Base-by-base conservation (phyloP, 2,797 vertebrate species). In the Arctocebus calabarensis region DNA sequence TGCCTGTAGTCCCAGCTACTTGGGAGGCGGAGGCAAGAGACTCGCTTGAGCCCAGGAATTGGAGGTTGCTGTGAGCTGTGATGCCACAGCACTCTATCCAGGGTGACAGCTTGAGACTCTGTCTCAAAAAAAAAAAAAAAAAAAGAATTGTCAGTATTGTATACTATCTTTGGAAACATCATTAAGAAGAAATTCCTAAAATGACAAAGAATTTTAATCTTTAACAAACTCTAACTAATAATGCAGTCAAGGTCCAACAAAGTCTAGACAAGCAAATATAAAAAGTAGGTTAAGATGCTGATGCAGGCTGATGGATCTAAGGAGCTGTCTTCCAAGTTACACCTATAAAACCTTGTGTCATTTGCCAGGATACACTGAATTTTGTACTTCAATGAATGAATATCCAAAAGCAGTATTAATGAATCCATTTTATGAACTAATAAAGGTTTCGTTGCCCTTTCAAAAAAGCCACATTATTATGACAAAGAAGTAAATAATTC, bases 371-470 rank as follows among this genome's bases (percentile, higher is more conserved):
- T 32, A 68, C 55, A 57, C 57, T 85, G 52, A 66, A 90, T 91
- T 95, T 70, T 79, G 23, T 20, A 96, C 70, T 89, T 85, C 78
- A 92, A 0, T 68, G 83, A 95, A 62, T 66, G 45, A 82, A 74
- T 52, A 75, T 22, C 48, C 48, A 91, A 62, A 90, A 83, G 77
- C 32, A 55, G 5, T 55, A 93, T 90, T 83, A 86, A 93, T 91
- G 32, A 92, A 73, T 77, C 61, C n/a, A 86, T 79, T 92, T 95
- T 85, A 93, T 55, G 70, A 93, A 85, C 68, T 83, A 25, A 79
- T 77, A 95, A 94, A 92, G 45, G 52, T 82, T 95, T 70, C 52
- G 32, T 34, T 94, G 71, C 59, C 89, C 81, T 96, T 96, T 92
- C 92, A 93, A 90, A 84, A 34, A 96, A 92, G 37, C 17, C 40